Evolutionary conservation across 2,888 invertebrate genomes (phyloP), one percentile per base, ranked within the genome.

Genomic region (Dryadula phaetusa): DNA sequence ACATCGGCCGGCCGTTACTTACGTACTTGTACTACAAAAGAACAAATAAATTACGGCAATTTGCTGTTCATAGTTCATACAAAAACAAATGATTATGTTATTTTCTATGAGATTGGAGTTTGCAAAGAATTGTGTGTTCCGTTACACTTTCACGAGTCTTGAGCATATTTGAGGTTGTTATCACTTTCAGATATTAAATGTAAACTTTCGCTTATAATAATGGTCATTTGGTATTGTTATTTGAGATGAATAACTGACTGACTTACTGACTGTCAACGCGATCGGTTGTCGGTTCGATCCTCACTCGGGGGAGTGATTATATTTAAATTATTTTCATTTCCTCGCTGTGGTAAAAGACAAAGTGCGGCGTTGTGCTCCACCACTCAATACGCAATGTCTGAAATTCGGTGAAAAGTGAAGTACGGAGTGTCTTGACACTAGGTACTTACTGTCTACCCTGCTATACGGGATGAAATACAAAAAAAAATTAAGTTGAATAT

Each of bases 91-190:
- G 58, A 67, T 64, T 58, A 44, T 46, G 34, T 53, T 61, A 37
- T 56, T 40, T 61, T 65, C 62, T 32, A 62, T 54, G 54, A 68
- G 66, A 54, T 67, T 65, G 46, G 46, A 58, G 44, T 32, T 46
- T 25, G 12, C n/a, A 60, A 60, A 62, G 60, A 58, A 52, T 67
- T 53, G 37, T 37, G 61, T 54, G 14, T 37, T 40, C 75, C 73
- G 74, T 73, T 73, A 75, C 72, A 76, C 76, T 76, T 77, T 77
- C 74, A 65, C 70, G 66, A 60, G 61, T 25, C 66, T 67, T 60
- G 47, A 62, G 56, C 22, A 60, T 62, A 60, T 70, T 62, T 56
- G 56, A 58, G n/a, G 52, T 18, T 62, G 65, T 70, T 67, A 67
- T 70, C 70, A 67, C 65, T 70, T 65, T 67, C 70, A 40, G 25